Base-by-base conservation (phyloP, 2,888 invertebrate genomes). In the Tubiluchus corallicola region DNA sequence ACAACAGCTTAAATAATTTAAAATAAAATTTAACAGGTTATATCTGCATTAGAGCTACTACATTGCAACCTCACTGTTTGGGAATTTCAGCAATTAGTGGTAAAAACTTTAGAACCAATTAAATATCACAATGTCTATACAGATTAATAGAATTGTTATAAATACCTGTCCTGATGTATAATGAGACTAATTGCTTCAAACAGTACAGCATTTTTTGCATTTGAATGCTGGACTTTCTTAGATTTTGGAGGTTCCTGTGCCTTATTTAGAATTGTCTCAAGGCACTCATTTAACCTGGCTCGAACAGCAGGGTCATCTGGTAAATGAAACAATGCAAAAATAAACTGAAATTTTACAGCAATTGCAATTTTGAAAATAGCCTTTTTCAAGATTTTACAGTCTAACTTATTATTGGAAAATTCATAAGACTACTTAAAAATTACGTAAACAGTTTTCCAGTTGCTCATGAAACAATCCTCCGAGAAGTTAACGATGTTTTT, bases 141-240 rank as follows among this genome's bases (percentile, higher is more conserved):
- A n/a, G n/a, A n/a, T n/a, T n/a, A n/a, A n/a, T n/a, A n/a, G n/a
- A n/a, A n/a, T n/a, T n/a, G n/a, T n/a, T n/a, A 29, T 29, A 45
- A 47, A 51, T 54, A 71, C 71, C 70, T 81, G 63, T 98, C 98
- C 71, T 94, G 92, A 64, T 99, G 98, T 60, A 99, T 98, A 53
- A 99, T 98, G 53, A 99, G 74, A 69, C 94, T 94, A 62, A 99
- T 99, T 40, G 98, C 96, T 71, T 99, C 98, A 71, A 99, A 98
- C 17, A 99, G 72, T 19, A 99, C 96, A 43, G 98, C 94, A 71
- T 99, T 98, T 68, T 98, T 98, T 47, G 98, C 96, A 72, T 99
- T 99, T 41, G 96, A 94, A 68, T 99, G 98, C 70, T 99, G 98
- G 20, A 98, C 96, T 70, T 99, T 99, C 69, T 98, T 99, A 41